A percentile compares a stretch with the other conserved stretches of the same genome.
Conservation (phyloP, 2,888 invertebrate genomes). For the Aphodius sticticus region DNA sequence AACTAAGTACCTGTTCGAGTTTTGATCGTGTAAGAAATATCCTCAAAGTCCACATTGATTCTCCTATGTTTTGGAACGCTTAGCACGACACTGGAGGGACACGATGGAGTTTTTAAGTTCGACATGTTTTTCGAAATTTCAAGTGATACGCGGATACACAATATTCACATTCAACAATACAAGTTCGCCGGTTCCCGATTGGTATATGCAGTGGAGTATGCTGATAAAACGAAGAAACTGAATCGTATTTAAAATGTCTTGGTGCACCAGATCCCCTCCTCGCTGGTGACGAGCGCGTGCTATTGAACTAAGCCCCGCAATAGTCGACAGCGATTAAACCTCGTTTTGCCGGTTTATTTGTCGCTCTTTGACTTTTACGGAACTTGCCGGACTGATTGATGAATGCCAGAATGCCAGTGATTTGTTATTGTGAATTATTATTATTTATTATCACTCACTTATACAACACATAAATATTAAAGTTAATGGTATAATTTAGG, state of each 20-base stretch:
- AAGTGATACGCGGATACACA: background rate
- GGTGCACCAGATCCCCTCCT: conserved; percentile 4
- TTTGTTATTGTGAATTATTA: no score
- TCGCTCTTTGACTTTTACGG: no score
- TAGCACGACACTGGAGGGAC: background rate
- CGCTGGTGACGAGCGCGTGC: background rate
- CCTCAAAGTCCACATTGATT: background rate
- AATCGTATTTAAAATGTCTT: background rate
- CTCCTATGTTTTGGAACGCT: background rate
- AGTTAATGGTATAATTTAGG: no score
- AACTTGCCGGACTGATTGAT: no score
- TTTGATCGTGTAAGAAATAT: background rate
- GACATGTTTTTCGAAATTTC: background rate
- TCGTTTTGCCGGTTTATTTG: background rate
- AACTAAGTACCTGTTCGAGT: background rate
- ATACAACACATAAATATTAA: no score
- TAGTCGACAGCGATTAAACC: background rate
- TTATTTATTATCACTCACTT: no score
- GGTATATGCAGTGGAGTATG: background rate
- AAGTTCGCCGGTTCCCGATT: background rate
- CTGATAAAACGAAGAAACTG: background rate
- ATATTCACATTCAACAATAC: background rate
- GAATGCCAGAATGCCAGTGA: no score
- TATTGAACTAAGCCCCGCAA: background rate
- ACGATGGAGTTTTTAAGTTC: background rate